Evolutionary conservation across 2,888 invertebrate species (phyloP), one percentile per base, ranked within the genome.

Genomic region (Melolontha melolontha): DNA sequence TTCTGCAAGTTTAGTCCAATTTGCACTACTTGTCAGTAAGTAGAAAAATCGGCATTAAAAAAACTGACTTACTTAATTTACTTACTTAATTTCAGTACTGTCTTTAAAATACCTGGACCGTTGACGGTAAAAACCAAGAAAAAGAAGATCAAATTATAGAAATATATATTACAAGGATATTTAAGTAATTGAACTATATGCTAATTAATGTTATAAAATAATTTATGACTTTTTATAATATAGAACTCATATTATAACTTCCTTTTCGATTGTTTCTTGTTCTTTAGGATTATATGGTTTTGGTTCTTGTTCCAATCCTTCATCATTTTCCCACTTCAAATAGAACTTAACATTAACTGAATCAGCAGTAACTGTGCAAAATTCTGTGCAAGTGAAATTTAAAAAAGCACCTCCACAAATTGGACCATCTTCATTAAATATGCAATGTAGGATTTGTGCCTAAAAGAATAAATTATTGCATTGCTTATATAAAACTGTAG

Each of bases 1-100:
- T 98, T 97, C 85, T 98, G 98, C 85, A 94, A 95, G 82, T 97
- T 96, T 84, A 97, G 96, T 80, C 97, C 98, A 0, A 96, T 98
- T 75, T 98, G 98, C 83, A 96, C 97, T 22, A 98, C 97, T 42
- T 98, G 98, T 83, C 96, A 97, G 94, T 95, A 84, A 91, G 94
- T 93, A 86, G 79, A 54, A 47, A 62, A 42, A 50, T 10, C 16
- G n/a, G 12, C 11, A 7, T 14, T 22, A 11, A 47, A 22, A 22
- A 22, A 22, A 2, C 4, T 51, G 14, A 42, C 41, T 16, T 12
- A 55, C 34, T 55, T n/a, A n/a, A 57, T 44, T 34, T 39, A 42
- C 11, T 10, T 74, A 74, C 82, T 34, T 34, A 34, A 8, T 34
- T 89, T 71, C 87, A 95, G 95, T 78, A 95, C 95, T 55, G 93